Evolutionary conservation across 2,113 vertebrate species (phyloP).

Genomic region (Phycodurus eques): DNA sequence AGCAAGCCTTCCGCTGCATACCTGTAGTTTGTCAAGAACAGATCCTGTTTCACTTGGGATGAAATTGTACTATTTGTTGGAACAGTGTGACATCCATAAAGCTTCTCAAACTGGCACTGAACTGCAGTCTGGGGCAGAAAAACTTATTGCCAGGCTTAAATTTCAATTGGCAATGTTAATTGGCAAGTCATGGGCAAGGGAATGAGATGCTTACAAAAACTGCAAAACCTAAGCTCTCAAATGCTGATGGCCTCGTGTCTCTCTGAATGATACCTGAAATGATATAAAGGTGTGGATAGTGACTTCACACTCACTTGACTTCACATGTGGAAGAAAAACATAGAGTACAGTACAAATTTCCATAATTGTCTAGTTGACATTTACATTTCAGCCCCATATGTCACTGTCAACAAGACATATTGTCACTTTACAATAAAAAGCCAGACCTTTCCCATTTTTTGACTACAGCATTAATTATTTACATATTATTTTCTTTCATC

Average conservation of each 20-base stretch:
- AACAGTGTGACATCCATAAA: background rate
- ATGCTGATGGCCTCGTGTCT: background rate
- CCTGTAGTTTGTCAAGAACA: background rate
- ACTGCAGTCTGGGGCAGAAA: too few species aligned
- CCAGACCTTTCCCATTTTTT: too few species aligned
- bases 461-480: too few species aligned
- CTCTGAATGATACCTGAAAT: background rate
- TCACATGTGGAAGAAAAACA: too few species aligned
- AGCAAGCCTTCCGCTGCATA: background rate
- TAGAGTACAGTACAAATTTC: background rate
- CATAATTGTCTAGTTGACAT: background rate
- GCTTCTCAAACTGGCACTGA: background rate
- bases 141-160: too few species aligned
- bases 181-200: too few species aligned
- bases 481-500: too few species aligned
- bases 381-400: background rate
- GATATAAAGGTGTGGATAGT: background rate
- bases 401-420: background rate
- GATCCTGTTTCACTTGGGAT: background rate
- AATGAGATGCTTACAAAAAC: background rate
- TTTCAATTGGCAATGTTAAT: too few species aligned
- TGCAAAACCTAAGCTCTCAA: background rate
- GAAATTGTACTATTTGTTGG: background rate
- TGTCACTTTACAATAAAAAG: background rate
- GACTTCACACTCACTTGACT: background rate